phyloP scores from a whole-genome alignment of 2,113 vertebrate genomes.

The Tonatia bakeri region DNA sequence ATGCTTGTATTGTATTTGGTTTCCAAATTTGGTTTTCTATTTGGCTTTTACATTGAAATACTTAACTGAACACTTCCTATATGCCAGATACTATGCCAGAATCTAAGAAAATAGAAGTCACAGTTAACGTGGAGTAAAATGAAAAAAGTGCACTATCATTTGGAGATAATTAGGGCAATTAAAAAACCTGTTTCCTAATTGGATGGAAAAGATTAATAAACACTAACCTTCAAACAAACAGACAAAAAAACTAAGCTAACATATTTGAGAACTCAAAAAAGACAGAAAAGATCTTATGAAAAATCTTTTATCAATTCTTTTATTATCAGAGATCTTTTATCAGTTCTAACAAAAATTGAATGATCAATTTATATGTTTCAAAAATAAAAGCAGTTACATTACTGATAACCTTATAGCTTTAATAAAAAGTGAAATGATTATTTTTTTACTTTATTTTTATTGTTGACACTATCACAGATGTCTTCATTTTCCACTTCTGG shows the following conservation, averaged over 20 bases:
- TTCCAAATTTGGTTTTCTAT: neutral
- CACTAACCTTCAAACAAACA: neutral
- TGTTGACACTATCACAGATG: too few species aligned
- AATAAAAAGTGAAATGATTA: neutral
- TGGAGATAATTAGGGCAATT: neutral
- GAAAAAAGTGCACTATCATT: neutral
- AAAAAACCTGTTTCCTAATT: neutral
- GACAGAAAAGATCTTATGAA: neutral
- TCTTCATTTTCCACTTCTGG: neutral
- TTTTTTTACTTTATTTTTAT: too few species aligned
- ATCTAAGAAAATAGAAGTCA: neutral
- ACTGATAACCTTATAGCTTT: neutral
- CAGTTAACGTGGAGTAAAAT: neutral
- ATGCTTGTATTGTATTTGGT: neutral
- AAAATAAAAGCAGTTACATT: constrained; percentile 10
- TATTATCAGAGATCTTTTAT: too few species aligned
- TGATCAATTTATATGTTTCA: neutral
- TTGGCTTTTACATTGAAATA: neutral
- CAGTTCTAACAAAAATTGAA: neutral
- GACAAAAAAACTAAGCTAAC: neutral
- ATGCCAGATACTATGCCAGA: neutral
- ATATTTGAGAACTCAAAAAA: neutral
- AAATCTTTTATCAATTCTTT: too few species aligned
- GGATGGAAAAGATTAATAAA: neutral
- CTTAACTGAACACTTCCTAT: neutral